phyloP scores from a whole-genome alignment of 2,797 vertebrate species.

The Sternotherus odoratus region DNA sequence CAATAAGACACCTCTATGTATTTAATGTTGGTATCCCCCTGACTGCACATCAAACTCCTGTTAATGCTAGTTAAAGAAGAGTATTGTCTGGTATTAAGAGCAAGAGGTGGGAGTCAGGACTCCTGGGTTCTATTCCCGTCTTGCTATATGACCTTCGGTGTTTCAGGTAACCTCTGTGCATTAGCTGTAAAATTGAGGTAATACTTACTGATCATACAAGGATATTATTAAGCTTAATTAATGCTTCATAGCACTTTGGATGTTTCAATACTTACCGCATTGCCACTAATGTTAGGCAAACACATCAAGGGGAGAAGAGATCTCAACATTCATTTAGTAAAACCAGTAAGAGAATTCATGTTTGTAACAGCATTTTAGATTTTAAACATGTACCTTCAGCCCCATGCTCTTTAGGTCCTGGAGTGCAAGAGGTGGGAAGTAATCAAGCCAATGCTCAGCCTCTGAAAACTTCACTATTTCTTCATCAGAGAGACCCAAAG shows the following conservation, averaged over 20 bases:
- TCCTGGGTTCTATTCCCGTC: not conserved
- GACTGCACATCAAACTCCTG: not conserved
- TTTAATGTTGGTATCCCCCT: not conserved
- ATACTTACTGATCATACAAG: not conserved
- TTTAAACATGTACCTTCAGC: slow-evolving; percentile 87
- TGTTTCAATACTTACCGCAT: not conserved
- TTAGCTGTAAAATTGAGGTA: not conserved
- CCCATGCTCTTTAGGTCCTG: slow-evolving; percentile 95
- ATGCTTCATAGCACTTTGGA: not conserved
- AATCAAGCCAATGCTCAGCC: slow-evolving; percentile 96
- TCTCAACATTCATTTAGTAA: not conserved
- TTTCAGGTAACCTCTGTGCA: not conserved
- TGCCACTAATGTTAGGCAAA: fast-evolving
- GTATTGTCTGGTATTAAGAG: not conserved
- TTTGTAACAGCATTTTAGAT: not conserved
- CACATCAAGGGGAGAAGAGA: not conserved
- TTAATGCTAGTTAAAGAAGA: not conserved
- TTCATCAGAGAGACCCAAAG: slow-evolving; percentile 89
- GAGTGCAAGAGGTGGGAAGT: slow-evolving; percentile 94
- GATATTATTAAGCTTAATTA: not conserved
- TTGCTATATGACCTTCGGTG: not conserved
- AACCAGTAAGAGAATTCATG: not conserved
- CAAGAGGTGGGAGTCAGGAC: fast-evolving
- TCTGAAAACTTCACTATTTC: slow-evolving; percentile 91
- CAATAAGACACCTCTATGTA: not conserved